Conservation (phyloP, 1,140 invertebrate genomes). For the Monomorium pharaonis region DNA sequence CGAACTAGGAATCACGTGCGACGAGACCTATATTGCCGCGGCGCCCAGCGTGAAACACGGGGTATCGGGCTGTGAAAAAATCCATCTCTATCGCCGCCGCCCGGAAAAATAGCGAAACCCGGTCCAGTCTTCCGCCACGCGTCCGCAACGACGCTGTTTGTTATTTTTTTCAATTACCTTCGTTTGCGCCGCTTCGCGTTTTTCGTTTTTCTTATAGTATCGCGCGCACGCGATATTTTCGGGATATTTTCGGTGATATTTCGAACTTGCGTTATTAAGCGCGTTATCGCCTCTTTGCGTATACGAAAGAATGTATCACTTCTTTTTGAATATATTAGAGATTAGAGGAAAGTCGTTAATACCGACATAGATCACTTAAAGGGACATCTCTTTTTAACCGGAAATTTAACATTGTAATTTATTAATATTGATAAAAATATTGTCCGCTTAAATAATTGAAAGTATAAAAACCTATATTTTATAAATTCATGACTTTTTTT, state of each 20-base stretch:
- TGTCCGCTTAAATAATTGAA: too few species aligned
- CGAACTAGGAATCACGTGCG: constrained; percentile 11
- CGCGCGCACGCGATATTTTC: background rate
- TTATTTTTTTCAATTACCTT: constrained; percentile 54
- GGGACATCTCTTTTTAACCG: too few species aligned
- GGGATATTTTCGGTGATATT: background rate
- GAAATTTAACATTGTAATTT: too few species aligned
- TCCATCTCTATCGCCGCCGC: background rate
- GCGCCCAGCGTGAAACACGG: background rate
- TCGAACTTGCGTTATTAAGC: background rate
- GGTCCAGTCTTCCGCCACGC: background rate
- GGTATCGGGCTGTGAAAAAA: background rate
- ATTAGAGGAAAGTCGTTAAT: too few species aligned
- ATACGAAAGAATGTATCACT: background rate
- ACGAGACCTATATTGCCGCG: constrained; percentile 3
- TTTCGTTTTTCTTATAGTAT: constrained; percentile 14
- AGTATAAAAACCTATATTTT: too few species aligned
- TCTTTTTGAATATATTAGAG: background rate
- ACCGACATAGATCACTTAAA: too few species aligned
- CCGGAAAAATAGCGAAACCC: constrained; percentile 17
- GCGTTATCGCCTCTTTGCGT: background rate
- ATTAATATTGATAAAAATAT: too few species aligned
- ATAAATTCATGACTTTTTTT: too few species aligned
- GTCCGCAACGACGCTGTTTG: constrained; percentile 16
- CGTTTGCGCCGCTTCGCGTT: background rate